These are phyloP conservation scores for Myotis myotis DNA, from an alignment of 2,797 vertebrate genomes.

Conservation along the genomic window DNA sequence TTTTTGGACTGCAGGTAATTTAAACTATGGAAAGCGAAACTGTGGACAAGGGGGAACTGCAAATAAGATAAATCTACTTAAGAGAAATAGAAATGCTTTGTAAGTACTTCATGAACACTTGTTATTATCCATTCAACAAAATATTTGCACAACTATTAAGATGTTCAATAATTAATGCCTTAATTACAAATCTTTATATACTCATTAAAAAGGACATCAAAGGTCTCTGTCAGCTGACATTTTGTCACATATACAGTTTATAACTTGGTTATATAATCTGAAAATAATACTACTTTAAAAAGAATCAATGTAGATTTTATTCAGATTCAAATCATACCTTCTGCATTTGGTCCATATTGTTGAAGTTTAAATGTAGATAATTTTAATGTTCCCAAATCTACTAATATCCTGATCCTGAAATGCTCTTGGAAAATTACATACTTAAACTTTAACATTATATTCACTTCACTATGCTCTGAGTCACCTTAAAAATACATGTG, in stretches of 20 bases:
- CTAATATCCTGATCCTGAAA: not conserved
- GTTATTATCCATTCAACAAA: slow-evolving; percentile 2
- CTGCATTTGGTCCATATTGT: not conserved
- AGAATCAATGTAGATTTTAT: slow-evolving; percentile 9
- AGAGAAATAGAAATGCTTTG: not conserved
- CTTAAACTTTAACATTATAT: not conserved
- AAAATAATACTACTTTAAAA: slow-evolving; percentile 38
- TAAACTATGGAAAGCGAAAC: not conserved
- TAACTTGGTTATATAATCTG: not conserved
- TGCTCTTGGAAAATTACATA: not conserved
- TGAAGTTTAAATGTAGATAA: not conserved
- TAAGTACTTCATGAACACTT: not conserved
- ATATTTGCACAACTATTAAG: not conserved
- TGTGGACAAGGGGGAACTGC: not conserved
- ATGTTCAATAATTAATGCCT: slow-evolving; percentile 20
- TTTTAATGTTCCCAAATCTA: not conserved
- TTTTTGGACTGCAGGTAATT: not conserved
- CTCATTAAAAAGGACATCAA: slow-evolving; percentile 7
- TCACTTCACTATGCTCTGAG: not conserved
- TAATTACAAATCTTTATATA: slow-evolving; percentile 27
- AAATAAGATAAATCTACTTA: not conserved
- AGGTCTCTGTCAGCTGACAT: not conserved
- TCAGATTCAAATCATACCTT: slow-evolving; percentile 36
- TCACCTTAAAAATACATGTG: slow-evolving; percentile 2
- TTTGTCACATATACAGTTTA: slow-evolving; percentile 3